Conservation (phyloP, 2,888 invertebrate species). For the Microctonus brassicae region DNA sequence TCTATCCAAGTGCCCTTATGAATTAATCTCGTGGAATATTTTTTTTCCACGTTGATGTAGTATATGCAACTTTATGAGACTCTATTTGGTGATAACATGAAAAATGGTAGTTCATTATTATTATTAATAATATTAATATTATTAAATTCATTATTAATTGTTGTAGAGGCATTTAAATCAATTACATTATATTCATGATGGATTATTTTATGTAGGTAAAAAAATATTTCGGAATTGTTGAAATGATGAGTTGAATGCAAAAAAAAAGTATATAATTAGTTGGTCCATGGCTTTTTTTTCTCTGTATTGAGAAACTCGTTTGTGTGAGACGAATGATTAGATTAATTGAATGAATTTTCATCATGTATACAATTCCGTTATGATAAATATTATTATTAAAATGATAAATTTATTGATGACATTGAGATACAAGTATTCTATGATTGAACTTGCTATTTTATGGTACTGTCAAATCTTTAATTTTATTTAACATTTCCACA, state of each 20-base stretch:
- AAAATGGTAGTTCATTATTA: conserved; percentile 11
- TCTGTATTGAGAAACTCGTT: too few species aligned
- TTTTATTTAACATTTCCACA: background rate
- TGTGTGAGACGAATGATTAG: too few species aligned
- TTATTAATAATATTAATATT: conserved; percentile 16
- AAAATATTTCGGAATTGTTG: background rate
- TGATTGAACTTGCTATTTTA: background rate
- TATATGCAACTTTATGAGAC: conserved; percentile 30
- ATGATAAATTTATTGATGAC: background rate
- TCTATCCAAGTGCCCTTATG: conserved; percentile 16
- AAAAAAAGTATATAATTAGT: background rate
- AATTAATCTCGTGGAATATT: conserved; percentile 11
- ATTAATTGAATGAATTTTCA: too few species aligned
- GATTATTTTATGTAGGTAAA: conserved; percentile 16
- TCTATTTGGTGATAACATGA: conserved; percentile 33
- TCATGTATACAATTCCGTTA: background rate
- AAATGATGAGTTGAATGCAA: background rate
- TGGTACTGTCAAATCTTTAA: background rate
- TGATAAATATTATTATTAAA: background rate
- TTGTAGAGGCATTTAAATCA: conserved; percentile 11
- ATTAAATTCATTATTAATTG: background rate
- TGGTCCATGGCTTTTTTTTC: background rate
- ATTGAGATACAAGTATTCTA: background rate
- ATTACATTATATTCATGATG: background rate
- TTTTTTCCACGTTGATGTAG: conserved; percentile 8